A percentile compares a stretch with the other conserved stretches of the same genome.
Conservation (phyloP, 2,113 vertebrate species). For the Cairina moschata region DNA sequence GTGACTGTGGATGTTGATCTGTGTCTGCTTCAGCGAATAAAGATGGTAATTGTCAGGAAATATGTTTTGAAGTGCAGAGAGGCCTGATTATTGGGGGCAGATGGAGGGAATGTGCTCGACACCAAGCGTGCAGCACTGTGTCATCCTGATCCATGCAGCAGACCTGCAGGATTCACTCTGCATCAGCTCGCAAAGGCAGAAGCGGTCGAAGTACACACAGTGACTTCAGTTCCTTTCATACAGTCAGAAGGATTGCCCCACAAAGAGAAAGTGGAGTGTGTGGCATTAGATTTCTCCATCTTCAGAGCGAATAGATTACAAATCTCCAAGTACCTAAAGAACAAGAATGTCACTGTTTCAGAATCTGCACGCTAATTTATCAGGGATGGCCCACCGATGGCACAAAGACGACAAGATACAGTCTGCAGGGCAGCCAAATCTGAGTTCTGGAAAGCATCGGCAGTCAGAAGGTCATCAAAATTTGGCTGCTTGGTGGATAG, state of each 20-base stretch:
- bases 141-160: neutral
- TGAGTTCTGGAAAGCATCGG: neutral
- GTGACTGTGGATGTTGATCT: neutral
- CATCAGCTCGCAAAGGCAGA: neutral
- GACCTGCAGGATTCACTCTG: neutral
- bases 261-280: neutral
- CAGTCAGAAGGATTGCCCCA: neutral
- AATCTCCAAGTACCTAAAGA: neutral
- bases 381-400: neutral
- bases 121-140: fast-evolving
- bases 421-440: neutral
- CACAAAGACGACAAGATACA: neutral
- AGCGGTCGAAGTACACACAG: neutral
- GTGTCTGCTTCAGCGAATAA: neutral
- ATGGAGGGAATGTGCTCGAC: no score
- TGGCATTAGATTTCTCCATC: neutral
- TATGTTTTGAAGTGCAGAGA: neutral
- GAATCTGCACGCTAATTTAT: neutral
- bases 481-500: fast-evolving
- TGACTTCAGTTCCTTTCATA: neutral
- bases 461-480: neutral
- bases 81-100: neutral
- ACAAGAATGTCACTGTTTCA: neutral
- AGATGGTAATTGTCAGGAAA: neutral
- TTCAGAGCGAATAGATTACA: neutral